phyloP scores from a whole-genome alignment of 2,888 invertebrate species.

The Drosophila paranaensis region DNA sequence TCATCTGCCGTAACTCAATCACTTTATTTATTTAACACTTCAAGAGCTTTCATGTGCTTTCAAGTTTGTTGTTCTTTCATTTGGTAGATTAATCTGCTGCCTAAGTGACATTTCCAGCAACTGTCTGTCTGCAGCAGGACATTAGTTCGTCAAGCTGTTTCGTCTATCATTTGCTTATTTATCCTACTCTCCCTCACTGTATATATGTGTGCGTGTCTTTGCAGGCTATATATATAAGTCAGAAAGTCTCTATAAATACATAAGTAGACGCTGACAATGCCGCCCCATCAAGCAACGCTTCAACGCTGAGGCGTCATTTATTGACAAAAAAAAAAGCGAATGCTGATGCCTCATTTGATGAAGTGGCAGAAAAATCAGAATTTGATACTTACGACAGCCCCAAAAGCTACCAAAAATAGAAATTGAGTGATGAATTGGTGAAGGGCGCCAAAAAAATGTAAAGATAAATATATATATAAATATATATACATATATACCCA shows the following conservation, averaged over 20 bases:
- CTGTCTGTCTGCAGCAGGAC: not conserved
- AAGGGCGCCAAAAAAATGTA: not conserved
- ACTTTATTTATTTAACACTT: not conserved
- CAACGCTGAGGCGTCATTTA: slow-evolving; percentile 31
- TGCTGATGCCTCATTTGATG: slow-evolving; percentile 56
- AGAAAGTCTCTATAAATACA: slow-evolving; percentile 13
- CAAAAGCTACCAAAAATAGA: slow-evolving; percentile 40
- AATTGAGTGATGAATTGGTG: slow-evolving; percentile 34
- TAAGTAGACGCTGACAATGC: slow-evolving; percentile 35
- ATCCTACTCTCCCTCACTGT: not conserved
- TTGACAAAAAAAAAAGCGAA: slow-evolving; percentile 38
- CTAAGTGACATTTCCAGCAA: not conserved
- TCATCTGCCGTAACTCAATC: not conserved
- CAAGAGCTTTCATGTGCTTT: slow-evolving; percentile 10
- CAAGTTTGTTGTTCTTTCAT: not conserved
- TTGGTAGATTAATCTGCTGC: slow-evolving; percentile 2
- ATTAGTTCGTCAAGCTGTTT: slow-evolving; percentile 11
- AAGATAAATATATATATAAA: not conserved
- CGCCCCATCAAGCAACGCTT: slow-evolving; percentile 10
- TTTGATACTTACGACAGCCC: slow-evolving; percentile 26
- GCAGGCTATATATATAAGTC: not conserved
- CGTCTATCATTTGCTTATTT: slow-evolving; percentile 13
- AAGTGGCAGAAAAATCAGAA: slow-evolving; percentile 55
- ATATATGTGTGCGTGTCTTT: not conserved
- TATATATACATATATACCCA: not conserved